Base-by-base conservation (phyloP, 2,888 invertebrate species). In the Mayetiola destructor region DNA sequence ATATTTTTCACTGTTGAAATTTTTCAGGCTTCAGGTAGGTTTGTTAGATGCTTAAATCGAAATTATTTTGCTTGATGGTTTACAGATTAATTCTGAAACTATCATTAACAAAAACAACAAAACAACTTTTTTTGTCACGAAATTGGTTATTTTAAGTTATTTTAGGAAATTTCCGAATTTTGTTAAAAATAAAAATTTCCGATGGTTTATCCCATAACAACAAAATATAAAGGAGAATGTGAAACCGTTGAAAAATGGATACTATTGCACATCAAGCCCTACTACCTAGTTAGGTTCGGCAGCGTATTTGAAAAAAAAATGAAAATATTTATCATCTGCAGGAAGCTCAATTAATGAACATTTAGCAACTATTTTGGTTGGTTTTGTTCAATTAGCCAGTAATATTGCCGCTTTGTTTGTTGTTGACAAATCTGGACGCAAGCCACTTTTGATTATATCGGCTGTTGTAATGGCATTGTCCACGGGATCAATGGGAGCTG, bases 381-480 rank as follows among this genome's bases (percentile, higher is more conserved):
- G 78, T 5, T 66, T 72, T n/a, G 77, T 80, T 9, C 80, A 80
- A 62, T 67, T 80, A 14, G 23, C 75, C 1, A 74, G 76, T 59
- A 78, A 77, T 63, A 73, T 69, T 1, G 68, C 76, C 3, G 77
- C 78, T 59, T 73, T 77, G 0, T 64, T 78, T 66, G 62, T 79
- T 54, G 77, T 80, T 21, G 84, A 84, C 67, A 73, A 74, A 35
- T 72, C 76, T 0, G 84, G 84, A 0, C 67, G 84, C 8, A 69
- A 78, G 32, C 76, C 78, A 1, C 69, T 84, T 30, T 73, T 84
- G 53, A 68, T 82, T 3, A 62, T 77, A 10, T 81, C 80, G 0
- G 79, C 81, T 0, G 66, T 74, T 10, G 64, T 76, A 37, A 79
- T 78, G 76, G 71, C 73, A 39, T 57, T 71, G 0, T 75, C 79